Percentiles rank a stretch among this genome's conserved stretches.
Conservation (phyloP, 2,888 invertebrate genomes). For the Agriotes lineatus region DNA sequence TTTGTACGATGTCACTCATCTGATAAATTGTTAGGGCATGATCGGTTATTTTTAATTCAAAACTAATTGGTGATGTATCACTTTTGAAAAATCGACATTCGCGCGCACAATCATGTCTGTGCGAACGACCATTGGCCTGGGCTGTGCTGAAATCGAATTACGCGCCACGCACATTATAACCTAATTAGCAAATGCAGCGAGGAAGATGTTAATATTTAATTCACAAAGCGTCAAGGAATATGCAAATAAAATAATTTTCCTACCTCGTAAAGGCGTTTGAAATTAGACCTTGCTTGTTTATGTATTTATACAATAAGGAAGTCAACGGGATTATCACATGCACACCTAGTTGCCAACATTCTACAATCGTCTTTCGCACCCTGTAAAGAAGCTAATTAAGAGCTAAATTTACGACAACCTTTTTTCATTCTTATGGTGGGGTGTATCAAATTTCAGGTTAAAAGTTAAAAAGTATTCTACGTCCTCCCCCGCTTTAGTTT, state of each 20-base stretch:
- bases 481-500: too few species aligned
- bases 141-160: background rate
- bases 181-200: background rate
- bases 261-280: background rate
- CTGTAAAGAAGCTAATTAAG: too few species aligned
- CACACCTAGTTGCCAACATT: too few species aligned
- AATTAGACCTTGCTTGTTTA: background rate
- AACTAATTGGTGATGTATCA: slow-evolving; percentile 43
- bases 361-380: too few species aligned
- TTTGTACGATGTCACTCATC: slow-evolving; percentile 56
- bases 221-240: background rate
- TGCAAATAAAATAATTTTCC: slow-evolving; percentile 54
- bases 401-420: too few species aligned
- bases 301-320: background rate
- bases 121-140: background rate
- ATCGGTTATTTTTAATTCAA: slow-evolving; percentile 59
- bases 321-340: too few species aligned
- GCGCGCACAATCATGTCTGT: background rate
- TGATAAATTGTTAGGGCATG: slow-evolving; percentile 61
- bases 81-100: background rate
- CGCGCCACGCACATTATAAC: background rate
- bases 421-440: too few species aligned
- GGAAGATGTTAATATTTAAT: background rate
- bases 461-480: too few species aligned
- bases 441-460: too few species aligned